Conservation (phyloP, 2,797 vertebrate species). For the Darevskia nairensis region DNA sequence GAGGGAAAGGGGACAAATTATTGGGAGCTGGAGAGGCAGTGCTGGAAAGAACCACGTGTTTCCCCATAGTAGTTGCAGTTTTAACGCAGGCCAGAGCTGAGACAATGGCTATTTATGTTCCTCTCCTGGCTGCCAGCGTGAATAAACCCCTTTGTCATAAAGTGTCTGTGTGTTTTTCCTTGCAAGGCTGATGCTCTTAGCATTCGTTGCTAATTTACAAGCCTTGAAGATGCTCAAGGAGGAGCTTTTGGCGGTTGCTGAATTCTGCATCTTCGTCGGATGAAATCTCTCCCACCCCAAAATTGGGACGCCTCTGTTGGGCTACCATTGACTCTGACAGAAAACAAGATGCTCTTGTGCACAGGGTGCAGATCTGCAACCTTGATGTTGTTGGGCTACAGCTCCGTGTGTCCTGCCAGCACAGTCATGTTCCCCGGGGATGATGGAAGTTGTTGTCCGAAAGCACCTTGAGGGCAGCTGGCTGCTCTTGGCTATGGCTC, state of each 20-base stretch:
- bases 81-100: slow-evolving; percentile 2
- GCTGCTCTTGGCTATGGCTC: background rate
- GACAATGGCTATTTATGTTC: slow-evolving; percentile 24
- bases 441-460: too few relatives aligned
- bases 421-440: too few relatives aligned
- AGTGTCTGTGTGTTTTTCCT: too few relatives aligned
- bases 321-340: background rate
- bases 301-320: background rate
- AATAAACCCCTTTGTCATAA: slow-evolving; percentile 29
- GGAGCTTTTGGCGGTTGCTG: background rate
- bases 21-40: background rate
- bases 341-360: background rate
- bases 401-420: too few relatives aligned
- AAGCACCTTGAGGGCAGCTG: too few relatives aligned
- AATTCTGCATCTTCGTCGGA: background rate
- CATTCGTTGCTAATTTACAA: too few relatives aligned
- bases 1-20: background rate
- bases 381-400: too few relatives aligned
- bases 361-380: background rate
- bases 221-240: background rate
- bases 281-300: background rate
- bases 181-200: too few relatives aligned
- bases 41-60: background rate
- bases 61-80: background rate
- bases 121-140: background rate